Evolutionary conservation across 2,888 invertebrate genomes (phyloP), one percentile per base, ranked within the genome.

Genomic region (Agrotis exclamationis): DNA sequence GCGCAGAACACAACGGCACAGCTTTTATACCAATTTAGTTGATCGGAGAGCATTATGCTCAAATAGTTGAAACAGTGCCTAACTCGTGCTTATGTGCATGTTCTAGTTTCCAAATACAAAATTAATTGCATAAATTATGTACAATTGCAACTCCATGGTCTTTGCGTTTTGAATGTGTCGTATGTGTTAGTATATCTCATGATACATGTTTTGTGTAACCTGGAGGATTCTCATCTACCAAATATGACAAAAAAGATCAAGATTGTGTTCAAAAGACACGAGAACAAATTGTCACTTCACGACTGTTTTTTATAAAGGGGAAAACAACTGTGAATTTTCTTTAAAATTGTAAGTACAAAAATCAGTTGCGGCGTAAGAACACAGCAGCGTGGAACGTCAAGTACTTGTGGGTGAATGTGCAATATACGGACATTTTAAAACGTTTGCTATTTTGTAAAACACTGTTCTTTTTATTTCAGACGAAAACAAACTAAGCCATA

Each of bases 281-380:
- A 62, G 67, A 73, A 28, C 44, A 59, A 14, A 28, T 60, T 73
- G 56, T 69, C 65, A 63, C 53, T 58, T 68, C 51, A 28, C 28
- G 54, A 11, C 18, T 33, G 48, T 11, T 66, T 48, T 51, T 60
- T 59, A 54, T 50, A 68, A 69, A 77, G 60, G 24, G 63, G 53
- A 62, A 69, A 82, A 74, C 63, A 73, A 64, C 16, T 63, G 63
- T 54, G n/a, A 20, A 74, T 58, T 78, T 78, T 54, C 54, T 67
- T 53, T 58, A n/a, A 78, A 77, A 60, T 48, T 57, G 48, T 65
- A 65, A n/a, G 58, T 44, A 63, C 47, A 70, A 62, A 69, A 66
- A 76, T 71, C 63, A 16, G 66, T 56, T 16, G 54, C 44, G 24
- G 53, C n/a, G 24, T 28, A 54, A 64, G 51, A 77, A 73, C 54